These are phyloP conservation scores for Paratrypauchen microcephalus DNA, from an alignment of 2,797 vertebrate genomes.

Conservation along the genomic window DNA sequence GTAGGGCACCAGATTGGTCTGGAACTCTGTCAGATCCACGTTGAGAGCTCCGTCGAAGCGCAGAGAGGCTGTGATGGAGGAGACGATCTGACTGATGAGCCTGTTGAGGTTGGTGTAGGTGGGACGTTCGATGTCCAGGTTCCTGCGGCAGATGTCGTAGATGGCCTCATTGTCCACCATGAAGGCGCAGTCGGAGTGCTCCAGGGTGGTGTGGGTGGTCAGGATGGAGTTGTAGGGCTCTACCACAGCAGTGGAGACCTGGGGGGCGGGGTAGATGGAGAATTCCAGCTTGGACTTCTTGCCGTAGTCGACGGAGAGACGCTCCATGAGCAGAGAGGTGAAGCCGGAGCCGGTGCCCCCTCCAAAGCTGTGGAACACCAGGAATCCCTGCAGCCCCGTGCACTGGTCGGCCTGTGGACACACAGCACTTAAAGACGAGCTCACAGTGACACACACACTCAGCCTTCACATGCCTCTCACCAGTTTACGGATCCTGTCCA, in stretches of 20 bases:
- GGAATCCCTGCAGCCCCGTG: constrained; percentile 70
- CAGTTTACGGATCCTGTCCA: constrained; percentile 67
- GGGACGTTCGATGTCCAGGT: constrained; percentile 43
- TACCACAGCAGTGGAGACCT: constrained; percentile 68
- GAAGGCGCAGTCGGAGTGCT: constrained; percentile 73
- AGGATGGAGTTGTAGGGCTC: constrained; percentile 68
- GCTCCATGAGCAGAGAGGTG: constrained; percentile 52
- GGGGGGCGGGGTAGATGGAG: constrained; percentile 67
- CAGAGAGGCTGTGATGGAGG: constrained; percentile 63
- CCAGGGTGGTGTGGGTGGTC: constrained; percentile 71
- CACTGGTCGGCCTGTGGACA: constrained; percentile 42
- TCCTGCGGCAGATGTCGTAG: constrained; percentile 59
- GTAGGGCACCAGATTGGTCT: constrained; percentile 69
- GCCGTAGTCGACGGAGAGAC: constrained; percentile 67
- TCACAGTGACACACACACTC: neutral
- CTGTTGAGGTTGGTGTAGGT: constrained; percentile 62
- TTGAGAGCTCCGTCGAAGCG: constrained; percentile 62
- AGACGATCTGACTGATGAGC: constrained; percentile 59
- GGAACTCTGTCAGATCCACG: constrained; percentile 66
- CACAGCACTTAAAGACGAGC: neutral
- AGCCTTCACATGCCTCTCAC: constrained; percentile 27
- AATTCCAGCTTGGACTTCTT: constrained; percentile 71
- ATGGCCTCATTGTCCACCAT: constrained; percentile 60
- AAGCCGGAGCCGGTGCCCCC: constrained; percentile 56
- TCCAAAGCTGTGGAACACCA: constrained; percentile 50